Evolutionary conservation across 23 tunicate species (phyloP).

Genomic region (Styela clava): DNA sequence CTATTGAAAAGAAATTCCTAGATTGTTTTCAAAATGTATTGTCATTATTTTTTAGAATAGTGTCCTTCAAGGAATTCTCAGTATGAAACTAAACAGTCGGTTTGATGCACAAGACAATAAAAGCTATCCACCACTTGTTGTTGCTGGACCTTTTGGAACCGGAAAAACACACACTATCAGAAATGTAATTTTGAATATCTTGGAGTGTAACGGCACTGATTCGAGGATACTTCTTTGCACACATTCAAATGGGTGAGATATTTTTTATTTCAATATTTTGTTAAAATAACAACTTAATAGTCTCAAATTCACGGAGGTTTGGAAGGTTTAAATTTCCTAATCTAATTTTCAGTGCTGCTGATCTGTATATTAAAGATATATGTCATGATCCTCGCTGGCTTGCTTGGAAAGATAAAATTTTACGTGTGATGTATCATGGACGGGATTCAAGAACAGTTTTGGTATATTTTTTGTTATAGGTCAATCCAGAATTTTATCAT

Average conservation of each 20-base stretch:
- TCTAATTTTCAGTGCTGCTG: constrained; percentile 71
- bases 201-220: constrained; percentile 5
- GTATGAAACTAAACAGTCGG: background rate
- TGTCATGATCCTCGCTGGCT: background rate
- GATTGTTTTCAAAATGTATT: too few species aligned
- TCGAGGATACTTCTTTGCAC: constrained; percentile 53
- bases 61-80: constrained; percentile 12
- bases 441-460: constrained; percentile 25
- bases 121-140: constrained; percentile 27
- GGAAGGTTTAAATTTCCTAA: too few species aligned
- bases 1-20: too few species aligned
- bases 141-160: constrained; percentile 69
- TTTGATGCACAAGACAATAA: background rate
- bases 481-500: too few species aligned
- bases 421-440: constrained; percentile 56
- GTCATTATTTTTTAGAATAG: constrained; percentile 12
- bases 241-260: constrained; percentile 53
- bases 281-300: too few species aligned
- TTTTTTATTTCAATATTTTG: too few species aligned
- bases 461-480: too few species aligned
- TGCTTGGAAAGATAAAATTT: constrained; percentile 28
- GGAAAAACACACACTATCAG: constrained; percentile 73
- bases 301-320: too few species aligned
- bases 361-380: constrained; percentile 32
- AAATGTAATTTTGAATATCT: constrained; percentile 26